Evolutionary conservation across 1,140 invertebrate species (phyloP).

Genomic region (Lasaia peninsularis): DNA sequence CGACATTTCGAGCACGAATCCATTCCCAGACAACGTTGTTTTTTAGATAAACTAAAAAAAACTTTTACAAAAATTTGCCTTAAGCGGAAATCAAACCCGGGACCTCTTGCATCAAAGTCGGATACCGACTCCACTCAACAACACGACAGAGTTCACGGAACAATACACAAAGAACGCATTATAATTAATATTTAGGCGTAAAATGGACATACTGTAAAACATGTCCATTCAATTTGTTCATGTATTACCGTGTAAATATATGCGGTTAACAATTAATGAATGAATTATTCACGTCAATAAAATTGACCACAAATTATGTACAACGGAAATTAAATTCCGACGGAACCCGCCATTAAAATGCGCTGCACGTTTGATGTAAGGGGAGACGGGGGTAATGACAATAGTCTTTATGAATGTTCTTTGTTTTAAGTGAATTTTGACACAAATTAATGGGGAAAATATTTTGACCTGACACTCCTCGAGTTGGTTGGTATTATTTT

Average conservation of each 20-base stretch:
- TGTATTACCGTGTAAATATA: constrained; percentile 27
- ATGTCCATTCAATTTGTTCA: constrained; percentile 3
- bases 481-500: neutral
- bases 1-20: no score
- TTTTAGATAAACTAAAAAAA: no score
- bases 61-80: no score
- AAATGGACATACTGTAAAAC: constrained; percentile 2
- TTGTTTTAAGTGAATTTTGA: constrained; percentile 11
- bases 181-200: constrained; percentile 1
- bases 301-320: constrained; percentile 45
- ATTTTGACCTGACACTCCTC: neutral
- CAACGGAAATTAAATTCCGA: constrained; percentile 43
- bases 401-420: constrained; percentile 6
- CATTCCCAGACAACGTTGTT: neutral
- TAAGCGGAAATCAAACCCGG: no score
- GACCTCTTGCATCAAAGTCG: no score
- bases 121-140: no score
- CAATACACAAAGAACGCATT: neutral
- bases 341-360: constrained; percentile 21
- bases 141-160: neutral
- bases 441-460: neutral
- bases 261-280: constrained; percentile 38
- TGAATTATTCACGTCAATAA: constrained; percentile 35
- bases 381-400: neutral
- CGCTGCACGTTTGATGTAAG: constrained; percentile 12